Conservation (phyloP, 2,888 invertebrate species). For the Leptinotarsa tumamoca region DNA sequence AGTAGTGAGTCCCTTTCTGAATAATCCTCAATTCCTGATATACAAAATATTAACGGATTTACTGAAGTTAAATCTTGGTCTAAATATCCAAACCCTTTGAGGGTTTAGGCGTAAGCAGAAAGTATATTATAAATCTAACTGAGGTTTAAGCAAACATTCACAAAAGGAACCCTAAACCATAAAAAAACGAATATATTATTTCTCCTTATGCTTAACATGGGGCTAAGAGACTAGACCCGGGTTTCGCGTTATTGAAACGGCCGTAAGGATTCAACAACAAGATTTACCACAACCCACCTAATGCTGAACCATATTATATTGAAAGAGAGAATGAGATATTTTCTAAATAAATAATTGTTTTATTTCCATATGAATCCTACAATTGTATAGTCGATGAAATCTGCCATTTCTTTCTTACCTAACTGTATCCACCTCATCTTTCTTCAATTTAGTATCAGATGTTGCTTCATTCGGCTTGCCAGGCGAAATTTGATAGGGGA, state of each 20-base stretch:
- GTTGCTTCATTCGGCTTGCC: slow-evolving; percentile 2
- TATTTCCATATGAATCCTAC: not conserved
- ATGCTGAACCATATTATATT: slow-evolving; percentile 3
- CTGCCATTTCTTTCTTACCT: not conserved
- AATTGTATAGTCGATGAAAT: not conserved
- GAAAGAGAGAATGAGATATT: not conserved
- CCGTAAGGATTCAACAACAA: slow-evolving; percentile 1
- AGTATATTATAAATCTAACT: not conserved
- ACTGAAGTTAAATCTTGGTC: not conserved
- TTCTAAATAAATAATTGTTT: not conserved
- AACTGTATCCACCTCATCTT: slow-evolving; percentile 1
- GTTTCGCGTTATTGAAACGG: not conserved
- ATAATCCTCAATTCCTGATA: slow-evolving; percentile 8
- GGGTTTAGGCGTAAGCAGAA: slow-evolving; percentile 2
- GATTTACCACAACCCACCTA: not conserved
- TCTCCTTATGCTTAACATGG: slow-evolving; percentile 7
- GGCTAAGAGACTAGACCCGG: not conserved
- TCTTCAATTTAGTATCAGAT: slow-evolving; percentile 7
- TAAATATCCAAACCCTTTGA: not conserved
- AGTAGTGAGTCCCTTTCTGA: not conserved
- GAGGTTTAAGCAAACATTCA: not conserved
- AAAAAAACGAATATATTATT: slow-evolving; percentile 4
- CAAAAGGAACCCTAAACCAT: not conserved
- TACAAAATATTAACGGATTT: not conserved
- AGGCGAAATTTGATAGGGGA: not conserved